A percentile compares a stretch with the other conserved stretches of the same genome.
These are phyloP conservation scores for Platorchestia sp. DNA, from an alignment of 1,140 invertebrate genomes.

Conservation along the genomic window DNA sequence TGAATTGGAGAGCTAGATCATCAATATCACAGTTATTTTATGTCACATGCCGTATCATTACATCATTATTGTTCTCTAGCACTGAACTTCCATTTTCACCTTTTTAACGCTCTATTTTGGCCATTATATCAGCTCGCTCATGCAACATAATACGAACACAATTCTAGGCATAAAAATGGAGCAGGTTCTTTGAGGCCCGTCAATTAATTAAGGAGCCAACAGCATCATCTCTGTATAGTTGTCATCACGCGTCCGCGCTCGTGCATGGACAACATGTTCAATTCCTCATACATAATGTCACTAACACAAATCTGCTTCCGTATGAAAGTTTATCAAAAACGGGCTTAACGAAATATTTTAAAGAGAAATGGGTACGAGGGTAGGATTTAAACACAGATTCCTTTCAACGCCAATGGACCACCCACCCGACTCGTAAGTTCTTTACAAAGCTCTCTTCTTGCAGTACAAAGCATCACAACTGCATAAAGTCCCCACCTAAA, in stretches of 20 bases:
- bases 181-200: too few species aligned
- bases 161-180: too few species aligned
- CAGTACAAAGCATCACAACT: background rate
- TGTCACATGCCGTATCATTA: background rate
- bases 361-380: background rate
- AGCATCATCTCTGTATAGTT: too few species aligned
- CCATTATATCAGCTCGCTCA: background rate
- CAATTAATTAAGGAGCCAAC: too few species aligned
- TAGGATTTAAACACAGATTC: background rate
- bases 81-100: too few species aligned
- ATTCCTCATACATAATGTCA: background rate
- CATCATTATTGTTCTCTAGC: too few species aligned
- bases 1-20: too few species aligned
- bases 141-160: background rate
- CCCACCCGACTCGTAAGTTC: background rate
- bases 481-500: background rate
- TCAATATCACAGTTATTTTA: too few species aligned
- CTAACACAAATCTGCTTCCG: background rate
- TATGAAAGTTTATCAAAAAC: background rate
- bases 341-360: background rate
- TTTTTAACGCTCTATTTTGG: background rate
- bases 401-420: background rate
- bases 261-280: background rate
- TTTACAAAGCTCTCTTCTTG: background rate
- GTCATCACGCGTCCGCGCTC: too few species aligned